These are phyloP conservation scores for Callitettix versicolor DNA, from an alignment of 1,140 invertebrate species.

Conservation along the genomic window DNA sequence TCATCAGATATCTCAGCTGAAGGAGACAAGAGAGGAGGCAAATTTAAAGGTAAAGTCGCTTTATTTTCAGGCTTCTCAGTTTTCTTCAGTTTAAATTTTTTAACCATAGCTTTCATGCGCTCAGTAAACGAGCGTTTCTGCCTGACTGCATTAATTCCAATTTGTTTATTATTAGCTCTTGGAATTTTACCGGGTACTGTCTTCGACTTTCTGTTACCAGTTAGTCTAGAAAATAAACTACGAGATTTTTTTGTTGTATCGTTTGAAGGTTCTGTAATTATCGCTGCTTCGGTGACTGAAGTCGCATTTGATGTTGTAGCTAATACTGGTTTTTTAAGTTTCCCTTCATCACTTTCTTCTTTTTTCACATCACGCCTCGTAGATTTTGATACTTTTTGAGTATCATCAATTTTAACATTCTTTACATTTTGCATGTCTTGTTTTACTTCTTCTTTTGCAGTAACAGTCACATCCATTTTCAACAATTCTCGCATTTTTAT, in stretches of 20 bases:
- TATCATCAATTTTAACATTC: conserved; percentile 5
- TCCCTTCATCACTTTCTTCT: conserved; percentile 7
- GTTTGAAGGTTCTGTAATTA: neutral
- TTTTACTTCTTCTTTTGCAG: neutral
- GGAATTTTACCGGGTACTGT: neutral
- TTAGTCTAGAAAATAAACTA: conserved; percentile 13
- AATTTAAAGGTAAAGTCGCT: neutral
- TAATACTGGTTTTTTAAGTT: neutral
- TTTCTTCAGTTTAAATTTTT: conserved; percentile 21
- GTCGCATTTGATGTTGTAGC: too few species aligned
- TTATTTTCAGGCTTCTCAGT: conserved; percentile 1
- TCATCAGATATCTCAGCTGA: too few species aligned
- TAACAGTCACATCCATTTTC: neutral
- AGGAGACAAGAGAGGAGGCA: too few species aligned
- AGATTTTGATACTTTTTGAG: conserved; percentile 10
- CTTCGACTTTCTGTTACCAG: neutral
- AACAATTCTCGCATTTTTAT: conserved; percentile 10
- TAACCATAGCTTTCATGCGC: conserved; percentile 22
- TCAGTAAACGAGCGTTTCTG: conserved; percentile 24
- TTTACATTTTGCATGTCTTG: neutral
- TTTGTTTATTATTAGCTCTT: neutral
- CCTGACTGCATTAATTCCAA: conserved; percentile 14
- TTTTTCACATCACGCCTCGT: conserved; percentile 12
- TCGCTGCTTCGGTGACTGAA: neutral
- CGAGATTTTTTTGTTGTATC: neutral